Conservation (phyloP, 2,113 vertebrate genomes). For the Lanius collurio region DNA sequence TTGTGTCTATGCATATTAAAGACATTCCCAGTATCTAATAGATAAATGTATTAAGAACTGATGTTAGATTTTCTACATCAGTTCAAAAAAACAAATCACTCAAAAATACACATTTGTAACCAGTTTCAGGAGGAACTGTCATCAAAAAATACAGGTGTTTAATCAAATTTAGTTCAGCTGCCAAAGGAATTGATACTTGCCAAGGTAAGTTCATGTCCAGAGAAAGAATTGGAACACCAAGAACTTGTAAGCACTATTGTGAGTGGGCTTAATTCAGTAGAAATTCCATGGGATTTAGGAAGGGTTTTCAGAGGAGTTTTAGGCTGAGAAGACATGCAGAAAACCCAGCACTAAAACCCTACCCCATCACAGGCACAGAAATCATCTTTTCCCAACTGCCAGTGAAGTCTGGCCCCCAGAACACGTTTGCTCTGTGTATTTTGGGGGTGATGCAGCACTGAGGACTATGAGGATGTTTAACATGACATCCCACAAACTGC, state of each 20-base stretch:
- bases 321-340: background rate
- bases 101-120: background rate
- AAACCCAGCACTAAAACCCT: background rate
- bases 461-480: background rate
- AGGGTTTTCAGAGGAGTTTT: background rate
- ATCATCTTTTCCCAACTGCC: background rate
- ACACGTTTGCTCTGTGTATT: rapidly evolving
- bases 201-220: rapidly evolving
- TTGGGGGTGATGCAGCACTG: background rate
- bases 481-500: background rate
- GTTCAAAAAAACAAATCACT: background rate
- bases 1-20: background rate
- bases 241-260: rapidly evolving
- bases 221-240: background rate
- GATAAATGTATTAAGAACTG: background rate
- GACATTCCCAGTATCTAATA: background rate
- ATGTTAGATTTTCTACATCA: background rate
- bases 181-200: background rate
- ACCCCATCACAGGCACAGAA: background rate
- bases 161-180: background rate
- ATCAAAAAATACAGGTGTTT: background rate
- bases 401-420: background rate
- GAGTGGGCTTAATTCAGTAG: background rate
- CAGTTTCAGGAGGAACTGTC: background rate
- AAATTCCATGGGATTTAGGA: background rate